Percentiles rank a stretch among this genome's conserved stretches.
These are phyloP conservation scores for Aphidius gifuensis DNA, from an alignment of 1,140 invertebrate genomes.

Conservation along the genomic window DNA sequence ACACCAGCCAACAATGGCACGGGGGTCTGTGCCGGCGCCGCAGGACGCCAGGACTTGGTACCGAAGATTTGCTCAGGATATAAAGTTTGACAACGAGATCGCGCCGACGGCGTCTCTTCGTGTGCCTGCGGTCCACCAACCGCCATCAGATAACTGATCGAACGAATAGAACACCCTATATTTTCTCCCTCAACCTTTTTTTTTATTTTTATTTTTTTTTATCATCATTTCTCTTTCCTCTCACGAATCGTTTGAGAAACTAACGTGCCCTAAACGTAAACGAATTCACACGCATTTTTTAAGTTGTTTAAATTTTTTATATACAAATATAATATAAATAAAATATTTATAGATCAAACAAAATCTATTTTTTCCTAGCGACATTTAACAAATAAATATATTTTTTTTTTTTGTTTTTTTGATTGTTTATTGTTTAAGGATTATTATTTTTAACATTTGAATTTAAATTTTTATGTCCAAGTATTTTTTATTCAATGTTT, in stretches of 20 bases:
- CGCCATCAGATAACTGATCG: slow-evolving; percentile 48
- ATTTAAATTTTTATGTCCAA: too few relatives aligned
- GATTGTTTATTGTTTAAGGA: not conserved
- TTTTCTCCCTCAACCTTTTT: too few relatives aligned
- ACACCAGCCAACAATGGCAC: slow-evolving; percentile 43
- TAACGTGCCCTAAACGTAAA: slow-evolving; percentile 29
- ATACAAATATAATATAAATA: slow-evolving; percentile 1
- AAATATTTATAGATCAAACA: not conserved
- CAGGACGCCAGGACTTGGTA: slow-evolving; percentile 35
- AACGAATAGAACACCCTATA: too few relatives aligned
- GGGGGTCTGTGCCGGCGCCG: slow-evolving; percentile 37
- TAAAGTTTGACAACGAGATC: slow-evolving; percentile 54
- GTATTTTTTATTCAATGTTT: too few relatives aligned
- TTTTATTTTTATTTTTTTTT: slow-evolving; percentile 32
- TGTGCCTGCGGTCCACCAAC: slow-evolving; percentile 11
- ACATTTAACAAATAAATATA: not conserved
- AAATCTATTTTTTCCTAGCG: slow-evolving; percentile 5
- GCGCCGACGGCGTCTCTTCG: slow-evolving; percentile 22
- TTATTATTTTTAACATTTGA: too few relatives aligned
- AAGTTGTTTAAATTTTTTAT: slow-evolving; percentile 14
- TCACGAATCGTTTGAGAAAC: slow-evolving; percentile 32
- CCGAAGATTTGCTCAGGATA: slow-evolving; percentile 44
- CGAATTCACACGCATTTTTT: slow-evolving; percentile 46
- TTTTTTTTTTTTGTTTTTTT: slow-evolving; percentile 6
- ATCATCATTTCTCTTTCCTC: too few relatives aligned